Evolutionary conservation across 1,140 invertebrate species (phyloP), one percentile per base, ranked within the genome.

Genomic region (Drosophila kikkawai): DNA sequence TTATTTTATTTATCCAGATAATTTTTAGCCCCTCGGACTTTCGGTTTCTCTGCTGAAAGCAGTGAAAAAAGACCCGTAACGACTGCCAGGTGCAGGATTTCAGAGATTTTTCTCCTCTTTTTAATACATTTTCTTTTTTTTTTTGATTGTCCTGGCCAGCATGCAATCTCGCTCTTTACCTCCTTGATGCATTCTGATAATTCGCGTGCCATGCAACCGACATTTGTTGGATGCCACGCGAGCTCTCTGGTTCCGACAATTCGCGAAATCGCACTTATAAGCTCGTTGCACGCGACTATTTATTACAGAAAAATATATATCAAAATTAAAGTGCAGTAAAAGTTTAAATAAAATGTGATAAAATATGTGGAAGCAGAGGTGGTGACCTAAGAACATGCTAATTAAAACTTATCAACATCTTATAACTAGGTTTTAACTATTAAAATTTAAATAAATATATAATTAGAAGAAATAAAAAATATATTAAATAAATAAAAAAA

Each of bases 231-330:
- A 50, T 73, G 67, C 68, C 69, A 74, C 45, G 77, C 57, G 51
- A 50, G 58, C 34, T 2, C 34, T 1, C 36, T 26, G 29, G 6
- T 17, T 6, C 34, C 39, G 19, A 8, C 17, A 29, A 44, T 34
- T 53, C 29, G 11, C 6, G 13, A 34, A 44, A 65, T 60, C 45
- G 66, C 61, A 84, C 44, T 78, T 78, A 85, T 84, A 85, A 70
- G 60, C 34, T 53, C 56, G 34, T 45, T 26, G 64, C 82, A 84
- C 82, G 82, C 82, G 78, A 84, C 82, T 68, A 85, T 84, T 51
- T 67, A 53, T 85, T 80, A 77, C 19, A 1, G 47, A 19, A 34
- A 17, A 32, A 26, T 32, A 11, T 32, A 11, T 11, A 53, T 37
- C 11, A 47, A 60, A 58, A 48, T 82, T 79, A 68, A 82, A 34